A percentile compares a stretch with the other conserved stretches of the same genome.
These are phyloP conservation scores for Adelosebastes latens DNA, from an alignment of 2,797 vertebrate genomes.

Conservation along the genomic window DNA sequence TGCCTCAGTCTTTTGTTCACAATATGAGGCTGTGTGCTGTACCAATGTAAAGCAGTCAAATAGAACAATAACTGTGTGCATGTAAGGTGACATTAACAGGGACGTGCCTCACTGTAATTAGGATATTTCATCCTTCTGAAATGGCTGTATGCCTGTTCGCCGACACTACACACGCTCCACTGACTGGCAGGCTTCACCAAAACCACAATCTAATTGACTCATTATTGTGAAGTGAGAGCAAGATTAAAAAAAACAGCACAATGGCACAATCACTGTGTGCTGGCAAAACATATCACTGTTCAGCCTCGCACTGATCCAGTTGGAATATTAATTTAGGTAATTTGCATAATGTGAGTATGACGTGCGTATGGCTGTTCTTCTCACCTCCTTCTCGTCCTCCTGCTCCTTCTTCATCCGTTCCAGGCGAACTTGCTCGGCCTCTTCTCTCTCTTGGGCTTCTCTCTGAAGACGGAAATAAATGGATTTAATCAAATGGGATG, in stretches of 20 bases:
- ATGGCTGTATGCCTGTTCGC: constrained; percentile 31
- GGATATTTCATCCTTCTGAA: constrained; percentile 50
- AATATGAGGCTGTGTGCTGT: constrained; percentile 69
- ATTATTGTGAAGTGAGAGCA: constrained; percentile 43
- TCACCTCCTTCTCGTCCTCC: constrained; percentile 97
- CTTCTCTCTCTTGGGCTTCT: constrained; percentile 97
- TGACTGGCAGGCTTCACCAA: constrained; percentile 49
- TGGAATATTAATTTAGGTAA: constrained; percentile 21
- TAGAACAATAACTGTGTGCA: constrained; percentile 74
- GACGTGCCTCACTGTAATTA: constrained; percentile 63
- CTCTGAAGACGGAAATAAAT: constrained; percentile 82
- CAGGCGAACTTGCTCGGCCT: constrained; percentile 96
- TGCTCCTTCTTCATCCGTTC: constrained; percentile 96
- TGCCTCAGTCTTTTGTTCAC: constrained; percentile 73
- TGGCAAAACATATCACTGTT: constrained; percentile 17
- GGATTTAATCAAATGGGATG: not conserved
- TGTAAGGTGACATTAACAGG: constrained; percentile 65
- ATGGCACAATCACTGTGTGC: not conserved
- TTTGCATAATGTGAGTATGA: constrained; percentile 11
- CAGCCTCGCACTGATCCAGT: not conserved
- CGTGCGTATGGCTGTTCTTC: not conserved
- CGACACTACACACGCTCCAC: constrained; percentile 29
- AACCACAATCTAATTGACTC: constrained; percentile 65
- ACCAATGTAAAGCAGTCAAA: constrained; percentile 57
- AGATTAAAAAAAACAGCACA: not conserved